Evolutionary conservation across 2,888 invertebrate genomes (phyloP).

Genomic region (Laspeyria flexula): DNA sequence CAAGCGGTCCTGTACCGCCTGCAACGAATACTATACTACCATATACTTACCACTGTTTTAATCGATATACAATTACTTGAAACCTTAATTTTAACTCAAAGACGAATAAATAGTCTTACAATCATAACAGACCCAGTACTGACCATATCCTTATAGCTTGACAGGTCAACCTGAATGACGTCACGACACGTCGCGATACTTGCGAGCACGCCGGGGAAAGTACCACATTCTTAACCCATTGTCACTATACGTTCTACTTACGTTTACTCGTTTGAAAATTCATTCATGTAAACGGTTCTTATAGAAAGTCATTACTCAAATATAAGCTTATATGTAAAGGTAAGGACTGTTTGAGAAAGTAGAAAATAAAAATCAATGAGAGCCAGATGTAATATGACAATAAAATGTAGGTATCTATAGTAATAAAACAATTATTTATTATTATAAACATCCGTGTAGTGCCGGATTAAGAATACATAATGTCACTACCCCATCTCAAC

Average conservation of each 20-base stretch:
- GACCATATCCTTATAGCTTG: slow-evolving; percentile 41
- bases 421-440: too few relatives aligned
- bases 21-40: too few relatives aligned
- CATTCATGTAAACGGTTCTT: slow-evolving; percentile 11
- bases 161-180: slow-evolving; percentile 52
- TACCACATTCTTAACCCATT: slow-evolving; percentile 57
- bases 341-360: not conserved
- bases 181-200: slow-evolving; percentile 34
- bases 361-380: not conserved
- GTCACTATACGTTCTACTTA: slow-evolving; percentile 36
- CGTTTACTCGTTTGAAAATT: slow-evolving; percentile 10
- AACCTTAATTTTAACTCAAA: too few relatives aligned
- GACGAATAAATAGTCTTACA: too few relatives aligned
- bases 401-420: too few relatives aligned
- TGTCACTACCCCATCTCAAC: too few relatives aligned
- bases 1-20: too few relatives aligned
- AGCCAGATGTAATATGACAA: not conserved
- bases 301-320: not conserved
- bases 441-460: too few relatives aligned
- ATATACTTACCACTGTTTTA: too few relatives aligned
- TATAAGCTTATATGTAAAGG: not conserved
- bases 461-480: too few relatives aligned
- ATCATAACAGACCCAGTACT: not conserved
- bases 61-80: too few relatives aligned
- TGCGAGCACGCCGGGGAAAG: slow-evolving; percentile 57